These are phyloP conservation scores for Drosophila melanosoma DNA, from an alignment of 2,888 invertebrate species.

Conservation along the genomic window DNA sequence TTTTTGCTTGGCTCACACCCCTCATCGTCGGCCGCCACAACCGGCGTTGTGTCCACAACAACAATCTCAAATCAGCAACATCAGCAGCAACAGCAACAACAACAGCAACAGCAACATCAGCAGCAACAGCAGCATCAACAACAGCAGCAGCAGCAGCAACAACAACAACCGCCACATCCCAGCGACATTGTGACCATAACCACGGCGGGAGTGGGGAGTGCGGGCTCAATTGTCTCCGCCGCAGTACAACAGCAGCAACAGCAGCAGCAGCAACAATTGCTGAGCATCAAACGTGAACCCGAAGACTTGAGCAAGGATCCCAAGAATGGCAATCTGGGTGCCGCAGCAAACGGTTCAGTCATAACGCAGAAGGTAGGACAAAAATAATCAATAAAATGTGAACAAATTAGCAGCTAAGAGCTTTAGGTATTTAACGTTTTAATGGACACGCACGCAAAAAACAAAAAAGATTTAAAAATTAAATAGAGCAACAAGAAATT, in stretches of 20 bases:
- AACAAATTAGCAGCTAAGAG: conserved; percentile 25
- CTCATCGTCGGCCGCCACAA: conserved; percentile 82
- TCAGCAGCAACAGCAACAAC: conserved; percentile 71
- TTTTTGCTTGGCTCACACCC: conserved; percentile 85
- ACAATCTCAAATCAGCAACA: conserved; percentile 79
- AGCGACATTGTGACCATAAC: conserved; percentile 82
- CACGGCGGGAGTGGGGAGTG: conserved; percentile 76
- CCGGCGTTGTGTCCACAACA: conserved; percentile 82
- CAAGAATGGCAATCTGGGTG: conserved; percentile 82
- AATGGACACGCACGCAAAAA: conserved; percentile 76
- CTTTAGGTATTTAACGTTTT: conserved; percentile 46
- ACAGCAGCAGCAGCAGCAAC: conserved; percentile 45
- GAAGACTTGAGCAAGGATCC: conserved; percentile 85
- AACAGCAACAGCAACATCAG: conserved; percentile 69
- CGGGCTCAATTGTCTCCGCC: conserved; percentile 82
- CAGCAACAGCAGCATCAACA: conserved; percentile 70
- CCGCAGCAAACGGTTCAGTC: conserved; percentile 66
- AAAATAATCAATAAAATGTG: conserved; percentile 6
- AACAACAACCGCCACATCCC: conserved; percentile 72
- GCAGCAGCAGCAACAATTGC: conserved; percentile 79
- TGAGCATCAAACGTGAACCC: conserved; percentile 85
- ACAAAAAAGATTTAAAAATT: not conserved
- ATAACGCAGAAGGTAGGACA: conserved; percentile 84
- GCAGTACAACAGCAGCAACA: conserved; percentile 74
- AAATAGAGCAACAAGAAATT: conserved; percentile 25